phyloP scores from a whole-genome alignment of 2,797 vertebrate species.

The Gymnothorax javanicus region DNA sequence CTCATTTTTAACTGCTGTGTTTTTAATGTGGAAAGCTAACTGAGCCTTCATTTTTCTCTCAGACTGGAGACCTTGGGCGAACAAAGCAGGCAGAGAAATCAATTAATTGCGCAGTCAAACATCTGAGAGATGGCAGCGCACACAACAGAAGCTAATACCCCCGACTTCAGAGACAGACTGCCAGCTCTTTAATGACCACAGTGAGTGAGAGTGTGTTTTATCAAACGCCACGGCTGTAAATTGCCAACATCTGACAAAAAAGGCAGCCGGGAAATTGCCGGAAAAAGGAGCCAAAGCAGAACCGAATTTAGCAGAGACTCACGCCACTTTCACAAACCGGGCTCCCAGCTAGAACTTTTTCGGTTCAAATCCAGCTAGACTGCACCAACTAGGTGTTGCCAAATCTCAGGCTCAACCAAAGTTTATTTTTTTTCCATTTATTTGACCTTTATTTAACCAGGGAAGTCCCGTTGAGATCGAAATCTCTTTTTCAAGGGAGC shows the following conservation, averaged over 20 bases:
- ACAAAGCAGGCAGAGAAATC: neutral
- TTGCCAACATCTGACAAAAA: conserved; percentile 5
- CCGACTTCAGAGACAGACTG: neutral
- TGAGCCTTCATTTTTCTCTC: neutral
- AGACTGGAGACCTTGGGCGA: neutral
- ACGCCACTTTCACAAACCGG: neutral
- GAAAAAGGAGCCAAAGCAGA: neutral
- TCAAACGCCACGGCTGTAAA: neutral
- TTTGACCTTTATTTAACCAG: no score
- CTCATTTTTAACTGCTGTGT: neutral
- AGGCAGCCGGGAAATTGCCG: neutral
- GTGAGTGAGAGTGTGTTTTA: neutral
- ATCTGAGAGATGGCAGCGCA: neutral
- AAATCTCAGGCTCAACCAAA: neutral
- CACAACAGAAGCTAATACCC: neutral
- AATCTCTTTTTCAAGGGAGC: no score
- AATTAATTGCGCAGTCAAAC: neutral
- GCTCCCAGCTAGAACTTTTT: neutral
- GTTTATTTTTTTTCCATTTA: no score
- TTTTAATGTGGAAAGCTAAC: neutral
- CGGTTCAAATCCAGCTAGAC: neutral
- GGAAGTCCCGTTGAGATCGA: no score
- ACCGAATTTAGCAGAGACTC: neutral
- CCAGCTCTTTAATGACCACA: neutral
- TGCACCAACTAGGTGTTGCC: neutral